A percentile compares a stretch with the other conserved stretches of the same genome.
These are phyloP conservation scores for Cydia fagiglandana DNA, from an alignment of 1,140 invertebrate genomes.

Conservation along the genomic window DNA sequence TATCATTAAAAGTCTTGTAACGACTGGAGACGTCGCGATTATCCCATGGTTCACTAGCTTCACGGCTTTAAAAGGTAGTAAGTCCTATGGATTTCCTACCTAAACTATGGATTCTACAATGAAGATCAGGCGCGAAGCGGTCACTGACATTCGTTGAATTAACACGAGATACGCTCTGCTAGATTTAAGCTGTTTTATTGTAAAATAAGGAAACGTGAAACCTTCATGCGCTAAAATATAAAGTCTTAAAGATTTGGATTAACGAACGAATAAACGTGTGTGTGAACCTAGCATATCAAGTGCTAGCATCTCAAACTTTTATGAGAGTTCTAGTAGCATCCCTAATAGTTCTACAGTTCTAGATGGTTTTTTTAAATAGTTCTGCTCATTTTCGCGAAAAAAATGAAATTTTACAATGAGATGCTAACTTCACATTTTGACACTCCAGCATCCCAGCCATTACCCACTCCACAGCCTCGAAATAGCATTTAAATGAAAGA, in stretches of 20 bases:
- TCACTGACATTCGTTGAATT: conserved; percentile 22
- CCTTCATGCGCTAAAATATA: background rate
- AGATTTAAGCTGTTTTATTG: background rate
- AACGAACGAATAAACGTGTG: background rate
- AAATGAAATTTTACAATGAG: too few relatives aligned
- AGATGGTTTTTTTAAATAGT: too few relatives aligned
- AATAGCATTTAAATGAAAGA: too few relatives aligned
- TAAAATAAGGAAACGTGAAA: background rate
- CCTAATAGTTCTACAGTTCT: too few relatives aligned
- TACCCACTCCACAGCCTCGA: too few relatives aligned
- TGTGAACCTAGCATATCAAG: too few relatives aligned
- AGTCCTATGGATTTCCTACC: background rate
- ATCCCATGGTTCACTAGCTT: conserved; percentile 22
- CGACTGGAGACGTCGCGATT: background rate
- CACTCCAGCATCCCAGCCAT: too few relatives aligned
- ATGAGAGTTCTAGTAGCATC: too few relatives aligned
- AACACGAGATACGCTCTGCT: conserved; percentile 16
- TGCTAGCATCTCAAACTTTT: too few relatives aligned
- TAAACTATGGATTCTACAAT: background rate
- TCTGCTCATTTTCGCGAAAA: too few relatives aligned
- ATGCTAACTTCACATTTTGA: too few relatives aligned
- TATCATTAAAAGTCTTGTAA: background rate
- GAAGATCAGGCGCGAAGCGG: background rate
- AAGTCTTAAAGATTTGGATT: background rate
- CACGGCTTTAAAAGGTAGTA: background rate